Evolutionary conservation across 2,888 invertebrate genomes (phyloP), one percentile per base, ranked within the genome.

Genomic region (Tolmerus cingulatus): DNA sequence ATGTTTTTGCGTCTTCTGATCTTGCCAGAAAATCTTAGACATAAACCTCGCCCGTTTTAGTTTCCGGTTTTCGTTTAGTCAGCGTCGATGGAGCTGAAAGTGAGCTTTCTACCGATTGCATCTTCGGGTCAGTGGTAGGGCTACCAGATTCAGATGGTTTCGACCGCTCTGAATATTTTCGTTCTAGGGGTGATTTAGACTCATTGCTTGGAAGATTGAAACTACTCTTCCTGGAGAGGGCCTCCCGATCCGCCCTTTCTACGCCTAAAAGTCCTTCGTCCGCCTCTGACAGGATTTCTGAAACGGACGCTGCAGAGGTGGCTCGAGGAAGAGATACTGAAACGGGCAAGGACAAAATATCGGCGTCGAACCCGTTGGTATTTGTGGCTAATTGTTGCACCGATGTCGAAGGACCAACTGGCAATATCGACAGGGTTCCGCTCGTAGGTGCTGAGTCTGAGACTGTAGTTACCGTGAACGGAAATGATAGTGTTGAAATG

Each of bases 1-100:
- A 5, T 5, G 7, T 16, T n/a, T 51, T 7, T 1, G 46, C 16
- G 4, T 51, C 51, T 5, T 66, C 30, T 27, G 37, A n/a, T 40
- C 19, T 66, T 19, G 27, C 23, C 16, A 27, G 51, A 9, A n/a
- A 55, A 85, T 16, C 30, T 86, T 88, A 92, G 23, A 92, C 92
- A 90, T 92, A 92, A 76, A 92, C 92, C 88, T 92, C 92, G 19
- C 92, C 92, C 14, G 91, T 92, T 88, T 92, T 92, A 12, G 90
- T 89, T 88, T 93, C 92, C 1, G 92, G 91, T 86, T 90, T 91
- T 87, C 90, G 90, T 89, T 92, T 92, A 66, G 91, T 91, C 88
- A 92, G 89, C 23, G 92, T 92, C 16, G 93, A 91, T 5, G 93
- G 92, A 2, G 92, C 92, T 30, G 93, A 92, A 9, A 89, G 87